Evolutionary conservation across 2,113 vertebrate genomes (phyloP).

Genomic region (Phoenicopterus ruber): DNA sequence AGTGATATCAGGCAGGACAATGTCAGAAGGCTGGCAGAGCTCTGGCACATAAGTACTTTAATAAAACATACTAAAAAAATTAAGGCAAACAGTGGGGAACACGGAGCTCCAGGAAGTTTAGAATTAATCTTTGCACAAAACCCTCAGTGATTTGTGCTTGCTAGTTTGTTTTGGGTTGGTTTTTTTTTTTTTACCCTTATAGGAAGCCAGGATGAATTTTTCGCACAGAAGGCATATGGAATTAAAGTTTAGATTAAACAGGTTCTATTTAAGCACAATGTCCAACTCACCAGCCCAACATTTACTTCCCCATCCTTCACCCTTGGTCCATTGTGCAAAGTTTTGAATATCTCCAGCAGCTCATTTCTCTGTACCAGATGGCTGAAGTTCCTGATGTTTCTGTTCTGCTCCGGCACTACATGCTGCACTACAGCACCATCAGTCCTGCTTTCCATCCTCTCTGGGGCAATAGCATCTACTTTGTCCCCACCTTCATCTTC

Average conservation of each 20-base stretch:
- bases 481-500: conserved; percentile 71
- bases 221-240: background rate
- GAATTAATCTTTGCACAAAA: background rate
- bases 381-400: conserved; percentile 77
- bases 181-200: background rate
- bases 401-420: background rate
- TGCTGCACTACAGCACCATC: background rate
- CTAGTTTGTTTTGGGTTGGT: too few relatives aligned
- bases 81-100: background rate
- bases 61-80: background rate
- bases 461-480: background rate
- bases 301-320: conserved; percentile 87
- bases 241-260: background rate
- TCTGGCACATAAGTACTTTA: background rate
- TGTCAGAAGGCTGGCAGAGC: background rate
- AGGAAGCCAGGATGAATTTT: background rate
- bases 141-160: background rate
- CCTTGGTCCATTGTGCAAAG: conserved; percentile 74
- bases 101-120: background rate
- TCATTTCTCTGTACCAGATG: conserved; percentile 85
- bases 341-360: conserved; percentile 83
- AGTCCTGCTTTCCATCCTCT: background rate
- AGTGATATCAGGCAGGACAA: background rate
- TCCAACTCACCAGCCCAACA: conserved; percentile 88
- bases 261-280: background rate